These are phyloP conservation scores for Sinhomidia bicolor DNA, from an alignment of 2,888 invertebrate genomes.

Conservation along the genomic window DNA sequence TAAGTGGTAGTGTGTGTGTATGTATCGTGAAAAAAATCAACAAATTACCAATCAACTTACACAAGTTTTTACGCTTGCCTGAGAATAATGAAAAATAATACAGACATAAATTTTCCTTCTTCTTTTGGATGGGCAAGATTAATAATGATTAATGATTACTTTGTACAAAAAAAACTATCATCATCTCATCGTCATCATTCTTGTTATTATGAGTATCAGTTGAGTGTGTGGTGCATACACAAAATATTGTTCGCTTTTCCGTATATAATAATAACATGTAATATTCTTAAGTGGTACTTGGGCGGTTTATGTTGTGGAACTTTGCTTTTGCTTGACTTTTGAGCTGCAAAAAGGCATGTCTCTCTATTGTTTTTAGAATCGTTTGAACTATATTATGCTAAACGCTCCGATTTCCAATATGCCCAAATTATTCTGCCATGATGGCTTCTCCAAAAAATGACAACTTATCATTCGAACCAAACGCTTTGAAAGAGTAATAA, in stretches of 20 bases:
- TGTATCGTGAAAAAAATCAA: conserved; percentile 51
- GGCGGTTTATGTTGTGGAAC: background rate
- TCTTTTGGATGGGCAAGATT: conserved; percentile 36
- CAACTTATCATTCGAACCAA: background rate
- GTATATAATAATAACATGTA: conserved; percentile 20
- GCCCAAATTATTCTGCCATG: background rate
- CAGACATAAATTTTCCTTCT: conserved; percentile 65
- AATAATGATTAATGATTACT: conserved; percentile 60
- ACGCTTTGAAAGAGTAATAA: background rate
- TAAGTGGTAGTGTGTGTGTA: too few species aligned
- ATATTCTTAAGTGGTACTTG: conserved; percentile 23
- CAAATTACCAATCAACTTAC: conserved; percentile 50
- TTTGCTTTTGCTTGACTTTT: too few species aligned
- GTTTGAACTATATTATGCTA: too few species aligned
- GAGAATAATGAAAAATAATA: conserved; percentile 46
- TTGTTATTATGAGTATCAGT: conserved; percentile 24
- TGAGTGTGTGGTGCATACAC: background rate
- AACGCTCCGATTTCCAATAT: background rate
- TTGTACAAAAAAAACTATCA: conserved; percentile 49
- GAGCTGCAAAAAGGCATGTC: too few species aligned
- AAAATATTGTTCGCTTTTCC: too few species aligned
- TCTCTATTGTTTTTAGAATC: too few species aligned
- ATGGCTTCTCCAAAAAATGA: background rate
- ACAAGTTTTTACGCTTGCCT: conserved; percentile 48
- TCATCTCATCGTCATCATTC: conserved; percentile 35